phyloP scores from a whole-genome alignment of 2,888 invertebrate species.

The Protodeltote pygarga region DNA sequence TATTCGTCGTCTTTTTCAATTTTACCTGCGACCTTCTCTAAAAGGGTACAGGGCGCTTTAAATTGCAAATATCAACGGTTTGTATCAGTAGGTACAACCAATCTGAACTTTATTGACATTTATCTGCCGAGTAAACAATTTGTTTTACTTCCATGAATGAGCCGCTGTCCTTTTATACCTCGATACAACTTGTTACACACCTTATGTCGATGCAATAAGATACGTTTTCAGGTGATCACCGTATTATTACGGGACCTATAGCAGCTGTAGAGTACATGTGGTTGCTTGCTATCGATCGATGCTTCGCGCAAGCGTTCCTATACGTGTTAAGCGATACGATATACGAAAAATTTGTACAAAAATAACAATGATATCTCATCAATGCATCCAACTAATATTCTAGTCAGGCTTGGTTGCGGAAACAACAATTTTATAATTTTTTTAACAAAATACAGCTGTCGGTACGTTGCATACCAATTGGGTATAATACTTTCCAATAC shows the following conservation, averaged over 20 bases:
- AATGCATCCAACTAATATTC: slow-evolving; percentile 7
- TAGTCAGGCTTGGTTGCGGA: not conserved
- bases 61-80: slow-evolving; percentile 44
- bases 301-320: slow-evolving; percentile 77
- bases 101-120: slow-evolving; percentile 61
- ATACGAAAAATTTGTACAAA: slow-evolving; percentile 28
- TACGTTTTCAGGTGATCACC: slow-evolving; percentile 18
- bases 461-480: slow-evolving; percentile 47
- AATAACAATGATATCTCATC: slow-evolving; percentile 4
- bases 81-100: slow-evolving; percentile 34
- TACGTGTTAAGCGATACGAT: slow-evolving; percentile 19
- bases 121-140: slow-evolving; percentile 57
- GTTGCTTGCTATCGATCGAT: slow-evolving; percentile 68
- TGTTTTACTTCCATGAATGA: slow-evolving; percentile 59
- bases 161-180: slow-evolving; percentile 30
- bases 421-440: slow-evolving; percentile 5
- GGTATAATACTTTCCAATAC: slow-evolving; percentile 54
- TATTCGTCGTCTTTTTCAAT: slow-evolving; percentile 18
- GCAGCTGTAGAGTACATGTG: slow-evolving; percentile 54
- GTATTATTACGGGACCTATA: slow-evolving; percentile 37
- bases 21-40: slow-evolving; percentile 26
- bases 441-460: slow-evolving; percentile 49
- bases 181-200: slow-evolving; percentile 37
- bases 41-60: slow-evolving; percentile 35
- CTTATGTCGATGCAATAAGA: slow-evolving; percentile 37